A percentile compares a stretch with the other conserved stretches of the same genome.
Conservation (phyloP, 2,797 vertebrate species). For the Sarcophilus harrisii region DNA sequence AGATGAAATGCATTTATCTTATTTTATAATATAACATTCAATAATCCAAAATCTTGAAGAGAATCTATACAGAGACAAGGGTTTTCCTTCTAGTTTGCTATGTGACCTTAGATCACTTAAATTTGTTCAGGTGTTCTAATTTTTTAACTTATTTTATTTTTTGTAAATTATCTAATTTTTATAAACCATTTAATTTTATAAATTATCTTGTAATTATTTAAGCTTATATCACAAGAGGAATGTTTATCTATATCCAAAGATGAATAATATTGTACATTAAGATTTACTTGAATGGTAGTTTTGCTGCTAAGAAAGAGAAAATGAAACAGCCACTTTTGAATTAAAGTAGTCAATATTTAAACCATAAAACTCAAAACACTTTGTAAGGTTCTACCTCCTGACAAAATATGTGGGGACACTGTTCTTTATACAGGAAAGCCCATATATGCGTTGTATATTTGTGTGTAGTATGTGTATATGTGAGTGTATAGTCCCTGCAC, state of each 20-base stretch:
- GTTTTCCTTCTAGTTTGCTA: constrained; percentile 9
- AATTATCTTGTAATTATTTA: constrained; percentile 51
- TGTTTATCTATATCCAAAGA: constrained; percentile 24
- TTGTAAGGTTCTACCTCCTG: constrained; percentile 54
- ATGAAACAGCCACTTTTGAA: constrained; percentile 62
- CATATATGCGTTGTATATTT: neutral
- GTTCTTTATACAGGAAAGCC: constrained; percentile 70
- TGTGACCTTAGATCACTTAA: constrained; percentile 27
- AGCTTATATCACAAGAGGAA: constrained; percentile 39
- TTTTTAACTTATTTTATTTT: constrained; percentile 37
- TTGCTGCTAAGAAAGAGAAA: constrained; percentile 52
- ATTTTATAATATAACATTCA: constrained; percentile 42
- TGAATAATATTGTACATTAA: constrained; percentile 5
- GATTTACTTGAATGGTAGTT: constrained; percentile 36
- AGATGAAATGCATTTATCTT: constrained; percentile 7
- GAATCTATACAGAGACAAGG: constrained; percentile 9
- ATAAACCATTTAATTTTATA: constrained; percentile 6
- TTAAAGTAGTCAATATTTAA: constrained; percentile 61
- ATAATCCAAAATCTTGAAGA: constrained; percentile 27
- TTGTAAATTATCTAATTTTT: neutral
- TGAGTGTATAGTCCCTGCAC: no score
- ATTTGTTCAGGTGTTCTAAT: constrained; percentile 27
- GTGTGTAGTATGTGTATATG: neutral
- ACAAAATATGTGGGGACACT: constrained; percentile 69
- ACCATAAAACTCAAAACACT: constrained; percentile 71